Evolutionary conservation across 2,888 invertebrate genomes (phyloP).

Genomic region (Alentia gelatinosa): DNA sequence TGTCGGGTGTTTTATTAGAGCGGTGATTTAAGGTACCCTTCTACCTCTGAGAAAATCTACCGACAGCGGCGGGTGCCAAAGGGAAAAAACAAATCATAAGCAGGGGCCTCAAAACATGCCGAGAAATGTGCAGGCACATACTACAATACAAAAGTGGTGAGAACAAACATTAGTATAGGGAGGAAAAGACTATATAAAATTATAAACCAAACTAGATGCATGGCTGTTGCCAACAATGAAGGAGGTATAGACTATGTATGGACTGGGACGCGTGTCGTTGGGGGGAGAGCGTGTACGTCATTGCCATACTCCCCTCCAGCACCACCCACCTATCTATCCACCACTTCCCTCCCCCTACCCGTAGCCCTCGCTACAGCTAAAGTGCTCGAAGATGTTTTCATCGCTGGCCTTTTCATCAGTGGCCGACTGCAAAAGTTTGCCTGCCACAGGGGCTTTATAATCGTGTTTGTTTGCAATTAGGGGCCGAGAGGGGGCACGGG

Average conservation of each 20-base stretch:
- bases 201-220: neutral
- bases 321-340: neutral
- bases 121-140: neutral
- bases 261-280: neutral
- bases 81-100: neutral
- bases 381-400: neutral
- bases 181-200: neutral
- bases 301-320: neutral
- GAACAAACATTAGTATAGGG: neutral
- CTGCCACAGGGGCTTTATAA: constrained; percentile 22
- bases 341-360: neutral
- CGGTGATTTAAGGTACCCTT: neutral
- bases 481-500: neutral
- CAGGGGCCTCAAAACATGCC: neutral
- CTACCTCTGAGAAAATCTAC: neutral
- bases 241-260: neutral
- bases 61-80: neutral
- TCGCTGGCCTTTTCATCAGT: constrained; percentile 6
- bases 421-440: neutral
- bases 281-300: neutral
- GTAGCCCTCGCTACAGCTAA: neutral
- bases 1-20: neutral
- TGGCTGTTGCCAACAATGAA: neutral
- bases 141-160: neutral
- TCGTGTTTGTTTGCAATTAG: neutral